Base-by-base conservation (phyloP, 2,113 vertebrate genomes). In the Pygoscelis antarcticus region DNA sequence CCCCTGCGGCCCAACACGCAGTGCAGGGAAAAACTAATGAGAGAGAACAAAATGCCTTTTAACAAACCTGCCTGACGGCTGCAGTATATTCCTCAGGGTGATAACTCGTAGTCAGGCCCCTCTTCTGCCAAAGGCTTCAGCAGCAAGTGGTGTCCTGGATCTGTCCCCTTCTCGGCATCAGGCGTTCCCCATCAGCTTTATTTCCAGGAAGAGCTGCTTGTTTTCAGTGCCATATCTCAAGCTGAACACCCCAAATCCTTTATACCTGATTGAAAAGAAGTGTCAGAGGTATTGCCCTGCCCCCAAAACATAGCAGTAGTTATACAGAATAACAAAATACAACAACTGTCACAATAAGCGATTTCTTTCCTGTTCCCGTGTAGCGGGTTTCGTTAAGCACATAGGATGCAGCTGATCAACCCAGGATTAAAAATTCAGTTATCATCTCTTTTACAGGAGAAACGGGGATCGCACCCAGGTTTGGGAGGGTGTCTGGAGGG, bases 21-120 rank as follows among this genome's bases (percentile, higher is more conserved):
- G 7, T 1, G 25, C 36, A 51, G 26, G 29, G 51, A 38, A 60
- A 85, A 79, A 10, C 7, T 7, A 57, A 36, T 0, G 1, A 4
- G 18, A 23, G 42, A 47, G 61, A 17, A 47, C 16, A 62, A 71
- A 76, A 51, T 18, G 12, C 34, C 46, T 66, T 44, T 46, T 55
- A 52, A 36, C 52, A 68, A 42, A 36, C 34, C 36, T 55, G 40
- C 17, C 52, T 58, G 65, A n/a, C 22, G 26, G 26, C 60, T 78
- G 79, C 83, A 60, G 30, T 12, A 2, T 22, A 9, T 19, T 46
- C 32, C 40, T 75, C 54, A 4, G 40, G 9, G 30, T 32, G 19
- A 7, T 16, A 7, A 2, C 58, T 76, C 16, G 3, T 32, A 14
- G 23, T 16, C 71, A 49, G 46, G 22, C 10, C 34, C 7, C 42